These are phyloP conservation scores for Macquaria australasica DNA, from an alignment of 2,113 vertebrate genomes.

Conservation along the genomic window DNA sequence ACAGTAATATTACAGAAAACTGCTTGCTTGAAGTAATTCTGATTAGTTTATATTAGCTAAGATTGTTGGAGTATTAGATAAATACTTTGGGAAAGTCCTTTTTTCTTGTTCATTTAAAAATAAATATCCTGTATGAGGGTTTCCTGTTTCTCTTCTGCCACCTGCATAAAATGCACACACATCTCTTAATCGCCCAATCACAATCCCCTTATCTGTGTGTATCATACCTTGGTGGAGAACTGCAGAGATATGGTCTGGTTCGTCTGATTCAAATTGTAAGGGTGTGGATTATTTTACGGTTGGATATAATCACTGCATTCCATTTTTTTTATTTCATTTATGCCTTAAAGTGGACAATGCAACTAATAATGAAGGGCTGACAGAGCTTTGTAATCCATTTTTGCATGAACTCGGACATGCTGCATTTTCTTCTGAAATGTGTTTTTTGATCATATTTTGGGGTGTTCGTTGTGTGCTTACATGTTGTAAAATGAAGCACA, in stretches of 20 bases:
- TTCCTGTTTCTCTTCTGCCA: constrained; percentile 26
- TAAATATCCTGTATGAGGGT: neutral
- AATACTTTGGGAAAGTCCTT: neutral
- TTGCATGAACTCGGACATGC: neutral
- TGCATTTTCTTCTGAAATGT: neutral
- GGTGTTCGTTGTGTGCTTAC: neutral
- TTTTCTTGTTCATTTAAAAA: neutral
- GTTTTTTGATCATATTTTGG: neutral
- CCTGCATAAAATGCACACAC: constrained; percentile 27
- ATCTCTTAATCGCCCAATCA: constrained; percentile 18
- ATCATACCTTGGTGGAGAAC: constrained; percentile 43
- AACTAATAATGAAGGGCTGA: neutral
- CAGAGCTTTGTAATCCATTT: neutral
- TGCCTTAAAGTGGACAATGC: neutral
- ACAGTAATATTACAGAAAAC: neutral
- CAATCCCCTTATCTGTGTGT: constrained; percentile 61
- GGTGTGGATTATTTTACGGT: neutral
- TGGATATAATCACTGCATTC: neutral
- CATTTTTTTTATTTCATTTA: neutral
- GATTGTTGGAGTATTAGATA: neutral
- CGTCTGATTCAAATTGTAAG: constrained; percentile 25
- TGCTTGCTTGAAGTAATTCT: neutral
- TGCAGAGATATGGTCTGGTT: constrained; percentile 33
- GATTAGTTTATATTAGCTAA: neutral
- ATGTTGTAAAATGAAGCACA: neutral